Percentiles rank a stretch among this genome's conserved stretches.
These are phyloP conservation scores for Hyphantria cunea DNA, from an alignment of 1,140 invertebrate species.

Conservation along the genomic window DNA sequence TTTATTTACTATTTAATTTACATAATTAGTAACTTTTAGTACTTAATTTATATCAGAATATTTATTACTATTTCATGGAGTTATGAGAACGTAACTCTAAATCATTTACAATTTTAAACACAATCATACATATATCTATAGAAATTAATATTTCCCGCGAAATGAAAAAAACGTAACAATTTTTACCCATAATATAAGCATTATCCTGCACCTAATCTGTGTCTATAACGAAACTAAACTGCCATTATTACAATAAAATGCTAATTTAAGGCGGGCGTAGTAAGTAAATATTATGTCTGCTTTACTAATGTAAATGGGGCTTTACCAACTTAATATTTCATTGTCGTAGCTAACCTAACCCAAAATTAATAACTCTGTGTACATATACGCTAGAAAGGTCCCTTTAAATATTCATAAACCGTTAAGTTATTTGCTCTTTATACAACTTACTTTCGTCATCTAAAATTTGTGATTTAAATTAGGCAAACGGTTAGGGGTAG, in stretches of 20 bases:
- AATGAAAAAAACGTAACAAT: no score
- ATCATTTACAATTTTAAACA: no score
- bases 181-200: no score
- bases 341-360: constrained; percentile 6
- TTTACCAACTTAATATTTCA: constrained; percentile 15
- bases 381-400: constrained; percentile 12
- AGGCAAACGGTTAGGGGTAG: neutral
- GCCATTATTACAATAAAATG: neutral
- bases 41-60: no score
- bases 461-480: constrained; percentile 22
- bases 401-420: constrained; percentile 22
- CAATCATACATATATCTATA: no score
- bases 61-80: no score
- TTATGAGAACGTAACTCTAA: no score
- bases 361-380: constrained; percentile 17
- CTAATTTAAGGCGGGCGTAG: neutral
- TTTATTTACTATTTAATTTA: no score
- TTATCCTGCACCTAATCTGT: no score
- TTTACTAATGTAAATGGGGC: neutral
- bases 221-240: no score
- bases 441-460: constrained; percentile 15
- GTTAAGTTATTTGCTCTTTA: constrained; percentile 19
- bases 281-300: neutral
- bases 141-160: no score
- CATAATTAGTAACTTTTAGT: no score